These are phyloP conservation scores for Astyanax mexicanus DNA, from an alignment of 2,797 vertebrate species.

Conservation along the genomic window DNA sequence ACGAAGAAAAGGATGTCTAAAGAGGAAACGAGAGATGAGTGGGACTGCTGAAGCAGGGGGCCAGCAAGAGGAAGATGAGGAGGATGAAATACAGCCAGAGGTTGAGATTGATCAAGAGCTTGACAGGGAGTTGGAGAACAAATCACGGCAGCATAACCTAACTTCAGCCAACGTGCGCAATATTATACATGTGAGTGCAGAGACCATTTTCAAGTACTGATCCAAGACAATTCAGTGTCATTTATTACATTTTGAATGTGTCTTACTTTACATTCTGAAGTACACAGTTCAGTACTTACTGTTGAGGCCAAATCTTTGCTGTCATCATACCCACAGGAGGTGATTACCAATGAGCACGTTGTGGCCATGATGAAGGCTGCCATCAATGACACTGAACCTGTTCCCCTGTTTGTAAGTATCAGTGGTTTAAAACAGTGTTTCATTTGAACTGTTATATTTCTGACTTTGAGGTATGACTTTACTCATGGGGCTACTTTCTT, in stretches of 20 bases:
- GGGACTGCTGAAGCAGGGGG: conserved; percentile 52
- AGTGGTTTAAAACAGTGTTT: not conserved
- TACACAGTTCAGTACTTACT: not conserved
- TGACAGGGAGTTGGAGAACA: conserved; percentile 89
- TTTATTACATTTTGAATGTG: not conserved
- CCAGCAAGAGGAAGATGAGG: conserved; percentile 55
- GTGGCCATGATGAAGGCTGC: conserved; percentile 99
- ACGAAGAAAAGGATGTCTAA: conserved; percentile 34
- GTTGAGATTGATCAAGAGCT: conserved; percentile 86
- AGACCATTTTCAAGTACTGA: not conserved
- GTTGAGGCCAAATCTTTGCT: not conserved
- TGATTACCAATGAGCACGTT: conserved; percentile 97
- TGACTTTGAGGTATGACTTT: not conserved
- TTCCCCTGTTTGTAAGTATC: conserved; percentile 91
- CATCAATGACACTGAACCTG: conserved; percentile 90
- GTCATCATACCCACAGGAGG: conserved; percentile 81
- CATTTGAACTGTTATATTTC: not conserved
- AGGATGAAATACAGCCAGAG: conserved; percentile 64
- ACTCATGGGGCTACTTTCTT: not conserved
- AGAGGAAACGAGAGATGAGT: conserved; percentile 34
- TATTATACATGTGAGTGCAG: conserved; percentile 90
- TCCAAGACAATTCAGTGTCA: not conserved
- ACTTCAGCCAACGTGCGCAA: conserved; percentile 91
- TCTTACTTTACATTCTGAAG: not conserved
- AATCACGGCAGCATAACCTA: conserved; percentile 93